Evolutionary conservation across 2,888 invertebrate genomes (phyloP).

Genomic region (Lithophane socia): DNA sequence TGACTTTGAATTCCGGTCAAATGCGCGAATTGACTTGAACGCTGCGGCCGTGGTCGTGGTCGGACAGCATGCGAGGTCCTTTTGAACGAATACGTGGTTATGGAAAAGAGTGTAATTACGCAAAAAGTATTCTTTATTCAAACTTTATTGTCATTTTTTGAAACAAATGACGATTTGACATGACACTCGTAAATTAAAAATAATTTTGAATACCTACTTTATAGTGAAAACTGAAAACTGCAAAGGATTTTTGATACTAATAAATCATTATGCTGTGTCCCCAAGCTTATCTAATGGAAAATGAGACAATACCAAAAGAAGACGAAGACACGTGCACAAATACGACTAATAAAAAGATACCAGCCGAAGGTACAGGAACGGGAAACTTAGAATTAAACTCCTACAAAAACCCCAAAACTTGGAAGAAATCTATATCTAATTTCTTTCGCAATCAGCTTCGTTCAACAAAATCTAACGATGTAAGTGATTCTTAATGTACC

Average conservation of each 20-base stretch:
- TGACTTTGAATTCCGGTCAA: not conserved
- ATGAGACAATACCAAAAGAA: slow-evolving; percentile 75
- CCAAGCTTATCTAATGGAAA: slow-evolving; percentile 80
- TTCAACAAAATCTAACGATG: slow-evolving; percentile 86
- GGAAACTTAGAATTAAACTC: slow-evolving; percentile 79
- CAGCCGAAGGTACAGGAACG: slow-evolving; percentile 74
- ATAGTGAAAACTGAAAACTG: slow-evolving; percentile 68
- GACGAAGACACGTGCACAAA: slow-evolving; percentile 74
- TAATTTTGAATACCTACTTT: slow-evolving; percentile 75
- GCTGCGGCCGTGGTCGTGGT: not conserved
- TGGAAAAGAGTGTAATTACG: slow-evolving; percentile 13
- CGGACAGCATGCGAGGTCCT: not conserved
- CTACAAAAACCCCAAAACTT: slow-evolving; percentile 83
- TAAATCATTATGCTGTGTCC: slow-evolving; percentile 82
- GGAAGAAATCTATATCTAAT: slow-evolving; percentile 87
- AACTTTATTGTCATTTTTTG: slow-evolving; percentile 39
- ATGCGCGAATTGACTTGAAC: not conserved
- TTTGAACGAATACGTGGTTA: not conserved
- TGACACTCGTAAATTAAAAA: slow-evolving; percentile 64
- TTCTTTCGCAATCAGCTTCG: slow-evolving; percentile 86
- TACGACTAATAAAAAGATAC: slow-evolving; percentile 75
- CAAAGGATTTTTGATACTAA: slow-evolving; percentile 71
- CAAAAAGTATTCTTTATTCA: slow-evolving; percentile 56
- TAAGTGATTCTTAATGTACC: slow-evolving; percentile 68
- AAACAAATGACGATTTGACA: slow-evolving; percentile 65